Evolutionary conservation across 2,797 vertebrate species (phyloP).

Genomic region (Pristis pectinata): DNA sequence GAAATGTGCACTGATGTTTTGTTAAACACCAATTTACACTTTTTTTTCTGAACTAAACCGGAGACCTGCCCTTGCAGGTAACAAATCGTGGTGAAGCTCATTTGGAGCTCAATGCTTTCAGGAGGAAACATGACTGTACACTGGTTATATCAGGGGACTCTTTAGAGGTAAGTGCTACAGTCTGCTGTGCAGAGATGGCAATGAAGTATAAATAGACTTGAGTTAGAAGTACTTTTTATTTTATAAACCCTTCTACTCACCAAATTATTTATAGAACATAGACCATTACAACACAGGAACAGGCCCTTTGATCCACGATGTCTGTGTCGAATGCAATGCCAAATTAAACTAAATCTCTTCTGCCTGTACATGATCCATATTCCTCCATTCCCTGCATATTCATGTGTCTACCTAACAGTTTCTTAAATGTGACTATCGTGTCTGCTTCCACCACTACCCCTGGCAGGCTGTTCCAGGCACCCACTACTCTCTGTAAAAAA

Average conservation of each 20-base stretch:
- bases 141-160: slow-evolving; percentile 95
- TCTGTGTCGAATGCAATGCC: too few relatives aligned
- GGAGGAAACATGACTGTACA: slow-evolving; percentile 91
- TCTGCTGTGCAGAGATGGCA: neutral
- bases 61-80: slow-evolving; percentile 81
- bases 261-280: too few relatives aligned
- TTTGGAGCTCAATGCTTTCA: slow-evolving; percentile 92
- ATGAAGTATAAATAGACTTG: neutral
- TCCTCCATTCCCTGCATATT: too few relatives aligned
- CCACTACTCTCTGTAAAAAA: too few relatives aligned
- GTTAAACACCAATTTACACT: neutral
- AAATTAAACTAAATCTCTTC: too few relatives aligned
- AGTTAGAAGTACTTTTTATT: neutral
- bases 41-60: slow-evolving; percentile 45
- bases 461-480: too few relatives aligned
- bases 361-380: too few relatives aligned
- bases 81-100: slow-evolving; percentile 84
- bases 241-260: neutral
- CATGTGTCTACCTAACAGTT: too few relatives aligned
- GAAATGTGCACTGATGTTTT: neutral
- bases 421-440: too few relatives aligned
- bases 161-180: slow-evolving; percentile 69
- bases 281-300: too few relatives aligned
- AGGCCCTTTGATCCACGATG: too few relatives aligned
- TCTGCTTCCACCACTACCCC: too few relatives aligned